Conservation (phyloP, 2,888 invertebrate genomes). For the Antitype chi region DNA sequence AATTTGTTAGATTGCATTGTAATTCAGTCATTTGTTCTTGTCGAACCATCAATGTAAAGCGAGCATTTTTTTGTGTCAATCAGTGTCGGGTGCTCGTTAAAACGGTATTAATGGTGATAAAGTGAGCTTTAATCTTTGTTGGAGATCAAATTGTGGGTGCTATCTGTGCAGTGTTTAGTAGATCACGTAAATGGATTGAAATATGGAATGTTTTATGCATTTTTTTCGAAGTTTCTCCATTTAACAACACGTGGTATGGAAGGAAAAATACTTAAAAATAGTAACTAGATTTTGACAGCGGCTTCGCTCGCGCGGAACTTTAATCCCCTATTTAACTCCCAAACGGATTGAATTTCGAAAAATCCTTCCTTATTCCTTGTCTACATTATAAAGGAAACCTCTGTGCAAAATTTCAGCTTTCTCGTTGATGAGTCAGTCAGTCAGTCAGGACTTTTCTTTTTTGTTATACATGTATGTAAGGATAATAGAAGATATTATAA, state of each 20-base stretch:
- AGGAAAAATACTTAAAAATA: not conserved
- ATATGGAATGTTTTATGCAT: not conserved
- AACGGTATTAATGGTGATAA: conserved; percentile 29
- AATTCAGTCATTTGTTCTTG: conserved; percentile 60
- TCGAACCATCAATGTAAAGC: conserved; percentile 47
- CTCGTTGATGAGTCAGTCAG: no score
- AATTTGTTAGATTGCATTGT: conserved; percentile 62
- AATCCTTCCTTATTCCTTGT: no score
- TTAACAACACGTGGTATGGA: not conserved
- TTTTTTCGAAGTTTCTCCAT: not conserved
- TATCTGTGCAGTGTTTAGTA: not conserved
- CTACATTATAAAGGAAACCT: no score
- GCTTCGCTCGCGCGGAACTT: no score
- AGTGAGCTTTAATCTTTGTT: conserved; percentile 44
- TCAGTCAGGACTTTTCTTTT: no score
- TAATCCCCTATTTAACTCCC: no score
- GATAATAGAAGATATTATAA: no score
- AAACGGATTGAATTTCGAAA: no score
- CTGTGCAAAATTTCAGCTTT: no score
- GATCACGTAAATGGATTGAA: not conserved
- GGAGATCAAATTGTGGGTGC: conserved; percentile 12
- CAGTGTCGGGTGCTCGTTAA: conserved; percentile 26
- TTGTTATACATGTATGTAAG: no score
- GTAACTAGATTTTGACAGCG: no score
- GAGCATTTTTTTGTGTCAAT: conserved; percentile 47